Evolutionary conservation across 2,797 vertebrate species (phyloP).

Genomic region (Thaleichthys pacificus): DNA sequence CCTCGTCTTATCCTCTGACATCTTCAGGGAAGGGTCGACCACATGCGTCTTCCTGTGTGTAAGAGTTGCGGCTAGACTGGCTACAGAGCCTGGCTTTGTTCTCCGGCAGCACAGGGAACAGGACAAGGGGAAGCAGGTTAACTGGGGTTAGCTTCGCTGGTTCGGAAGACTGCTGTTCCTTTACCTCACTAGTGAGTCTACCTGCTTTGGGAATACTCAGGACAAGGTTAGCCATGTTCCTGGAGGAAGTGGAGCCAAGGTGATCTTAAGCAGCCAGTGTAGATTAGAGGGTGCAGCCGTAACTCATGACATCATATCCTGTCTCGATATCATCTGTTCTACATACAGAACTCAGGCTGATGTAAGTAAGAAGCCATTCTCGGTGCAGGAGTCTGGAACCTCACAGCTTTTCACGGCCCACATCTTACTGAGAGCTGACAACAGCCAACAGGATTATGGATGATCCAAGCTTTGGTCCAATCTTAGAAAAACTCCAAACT

Average conservation of each 20-base stretch:
- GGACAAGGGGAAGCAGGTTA: constrained; percentile 34
- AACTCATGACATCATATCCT: not conserved
- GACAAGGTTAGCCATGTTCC: constrained; percentile 24
- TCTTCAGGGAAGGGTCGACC: not conserved
- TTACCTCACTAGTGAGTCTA: constrained; percentile 31
- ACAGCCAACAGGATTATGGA: no score
- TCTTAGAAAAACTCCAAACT: no score
- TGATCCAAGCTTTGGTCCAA: no score
- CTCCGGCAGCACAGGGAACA: constrained; percentile 8
- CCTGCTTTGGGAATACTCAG: constrained; percentile 53
- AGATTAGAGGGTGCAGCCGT: not conserved
- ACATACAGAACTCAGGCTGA: not conserved
- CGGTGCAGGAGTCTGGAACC: not conserved
- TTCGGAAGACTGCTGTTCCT: constrained; percentile 35
- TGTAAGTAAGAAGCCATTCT: constrained; percentile 2
- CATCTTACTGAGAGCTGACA: not conserved
- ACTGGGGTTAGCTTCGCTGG: constrained; percentile 40
- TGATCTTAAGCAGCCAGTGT: not conserved
- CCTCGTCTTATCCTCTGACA: constrained; percentile 26
- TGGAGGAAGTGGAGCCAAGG: constrained; percentile 2
- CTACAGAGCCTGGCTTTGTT: constrained; percentile 38
- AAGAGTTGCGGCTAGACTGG: constrained; percentile 10
- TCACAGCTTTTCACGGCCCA: not conserved
- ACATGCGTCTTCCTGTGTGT: constrained; percentile 15
- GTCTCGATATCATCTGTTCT: not conserved